Evolutionary conservation across 1,140 invertebrate genomes (phyloP).

Genomic region (Babylonia areolata): DNA sequence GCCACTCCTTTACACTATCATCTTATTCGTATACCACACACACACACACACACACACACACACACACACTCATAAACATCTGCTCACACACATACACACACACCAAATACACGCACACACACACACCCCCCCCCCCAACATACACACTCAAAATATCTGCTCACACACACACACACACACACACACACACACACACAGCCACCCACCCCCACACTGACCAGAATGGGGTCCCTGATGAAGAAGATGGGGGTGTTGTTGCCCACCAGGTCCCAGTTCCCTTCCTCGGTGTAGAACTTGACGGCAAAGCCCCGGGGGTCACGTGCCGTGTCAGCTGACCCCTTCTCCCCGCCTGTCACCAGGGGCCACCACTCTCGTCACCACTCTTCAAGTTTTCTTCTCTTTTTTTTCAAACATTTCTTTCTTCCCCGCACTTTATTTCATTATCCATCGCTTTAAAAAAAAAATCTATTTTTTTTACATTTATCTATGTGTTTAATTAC

Average conservation of each 20-base stretch:
- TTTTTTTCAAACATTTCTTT: not conserved
- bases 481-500: no score
- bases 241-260: conserved; percentile 98
- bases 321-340: conserved; percentile 85
- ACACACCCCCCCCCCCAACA: no score
- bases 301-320: conserved; percentile 96
- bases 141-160: no score
- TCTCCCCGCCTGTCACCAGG: conserved; percentile 83
- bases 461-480: no score
- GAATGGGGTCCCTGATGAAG: conserved; percentile 94
- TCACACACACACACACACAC: no score
- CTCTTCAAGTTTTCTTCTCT: not conserved
- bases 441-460: not conserved
- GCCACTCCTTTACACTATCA: no score
- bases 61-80: no score
- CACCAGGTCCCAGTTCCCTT: conserved; percentile 97
- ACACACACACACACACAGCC: no score
- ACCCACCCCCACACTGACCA: conserved; percentile 79
- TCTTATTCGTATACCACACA: no score
- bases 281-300: conserved; percentile 96
- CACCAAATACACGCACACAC: no score
- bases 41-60: no score
- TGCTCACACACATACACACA: no score
- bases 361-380: not conserved
- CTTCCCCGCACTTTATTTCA: not conserved